Evolutionary conservation across 2,113 vertebrate genomes (phyloP).

Genomic region (Equus przewalskii): DNA sequence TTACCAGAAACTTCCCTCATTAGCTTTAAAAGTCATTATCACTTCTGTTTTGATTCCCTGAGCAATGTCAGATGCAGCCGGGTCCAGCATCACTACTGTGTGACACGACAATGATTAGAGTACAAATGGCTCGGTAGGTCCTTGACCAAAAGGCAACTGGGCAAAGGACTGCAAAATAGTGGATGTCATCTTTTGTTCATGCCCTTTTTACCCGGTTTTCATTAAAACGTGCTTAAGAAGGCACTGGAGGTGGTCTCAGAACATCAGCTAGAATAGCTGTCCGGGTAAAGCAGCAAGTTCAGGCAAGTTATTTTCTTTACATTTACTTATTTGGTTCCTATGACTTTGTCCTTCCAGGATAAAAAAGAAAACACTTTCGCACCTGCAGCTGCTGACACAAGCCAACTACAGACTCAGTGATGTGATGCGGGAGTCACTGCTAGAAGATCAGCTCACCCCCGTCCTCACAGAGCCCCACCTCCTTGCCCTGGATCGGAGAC

Average conservation of each 20-base stretch:
- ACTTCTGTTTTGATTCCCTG: neutral
- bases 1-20: neutral
- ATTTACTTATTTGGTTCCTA: neutral
- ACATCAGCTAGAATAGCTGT: neutral
- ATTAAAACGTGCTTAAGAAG: neutral
- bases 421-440: constrained; percentile 95
- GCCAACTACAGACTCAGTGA: constrained; percentile 93
- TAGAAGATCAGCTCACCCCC: constrained; percentile 90
- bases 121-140: neutral
- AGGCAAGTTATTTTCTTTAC: neutral
- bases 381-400: constrained; percentile 91
- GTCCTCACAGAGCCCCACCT: constrained; percentile 95
- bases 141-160: neutral
- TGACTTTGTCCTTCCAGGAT: constrained; percentile 88
- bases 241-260: neutral
- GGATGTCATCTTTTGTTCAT: neutral
- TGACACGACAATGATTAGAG: neutral
- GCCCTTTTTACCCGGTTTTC: neutral
- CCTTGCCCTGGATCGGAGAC: constrained; percentile 93
- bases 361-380: constrained; percentile 92
- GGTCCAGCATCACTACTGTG: neutral
- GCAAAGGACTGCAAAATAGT: neutral
- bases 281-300: neutral
- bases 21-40: neutral
- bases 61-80: rapidly evolving